Base-by-base conservation (phyloP, 2,797 vertebrate species). In the Megalops cyprinoides region DNA sequence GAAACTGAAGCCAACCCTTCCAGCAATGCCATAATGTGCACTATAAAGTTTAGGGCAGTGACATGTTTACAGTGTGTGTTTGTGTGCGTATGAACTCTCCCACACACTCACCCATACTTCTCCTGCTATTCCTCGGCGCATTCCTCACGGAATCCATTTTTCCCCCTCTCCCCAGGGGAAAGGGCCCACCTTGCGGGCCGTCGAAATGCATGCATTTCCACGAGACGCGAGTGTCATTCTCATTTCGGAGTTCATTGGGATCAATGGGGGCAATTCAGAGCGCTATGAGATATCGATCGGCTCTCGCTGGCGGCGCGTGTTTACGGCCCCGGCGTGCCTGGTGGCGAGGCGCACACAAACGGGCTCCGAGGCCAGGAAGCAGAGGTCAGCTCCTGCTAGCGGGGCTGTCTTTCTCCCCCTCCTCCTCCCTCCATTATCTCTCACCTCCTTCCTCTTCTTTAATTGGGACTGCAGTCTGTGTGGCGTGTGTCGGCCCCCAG, bases 1-100 rank as follows among this genome's bases (percentile, higher is more conserved):
- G 77, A 84, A 77, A 62, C 4, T 79, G 80, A 79, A 71, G 48
- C 78, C 80, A n/a, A 73, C 4, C 4, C 44, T 4, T 74, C 25
- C 71, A 74, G 23, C 23, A 25, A 12, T 12, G 12, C 18, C 46
- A 46, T 46, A 73, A 46, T n/a, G 20, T 15, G n/a, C 34, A 25
- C 37, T 18, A 46, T 73, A 46, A 46, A 73, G 2, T 71, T n/a
- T 39, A 25, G 46, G 37, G 1, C 69, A 73, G 23, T 46, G 42
- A 69, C 31, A 69, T 39, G 31, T 18, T 69, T 69, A 18, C 14
- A 1, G 37, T 73, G 42, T 44, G 39, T 44, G 14, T 71, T 34
- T 20, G 39, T 82, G 76, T 23, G 9, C 58, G 55, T 12, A 15
- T 18, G 31, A 34, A 37, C 77, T 79, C 80, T 58, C 42, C 15